Conservation (phyloP, 2,113 vertebrate genomes). For the Ochotona princeps region DNA sequence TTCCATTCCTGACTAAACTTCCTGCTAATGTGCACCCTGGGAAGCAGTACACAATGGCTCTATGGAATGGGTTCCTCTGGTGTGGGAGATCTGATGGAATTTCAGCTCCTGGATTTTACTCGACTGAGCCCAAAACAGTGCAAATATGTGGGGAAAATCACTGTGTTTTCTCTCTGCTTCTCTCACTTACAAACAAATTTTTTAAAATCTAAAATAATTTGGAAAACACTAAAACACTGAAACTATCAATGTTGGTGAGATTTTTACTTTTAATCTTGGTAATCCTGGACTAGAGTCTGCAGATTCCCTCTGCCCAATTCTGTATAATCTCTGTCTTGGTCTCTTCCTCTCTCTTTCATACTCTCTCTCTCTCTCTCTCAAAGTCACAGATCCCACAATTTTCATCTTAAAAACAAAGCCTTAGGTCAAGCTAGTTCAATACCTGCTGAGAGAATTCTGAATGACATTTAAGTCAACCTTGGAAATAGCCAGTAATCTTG, state of each 20-base stretch:
- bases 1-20: no score
- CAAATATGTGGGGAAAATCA: no score
- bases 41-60: no score
- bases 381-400: background rate
- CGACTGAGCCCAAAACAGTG: no score
- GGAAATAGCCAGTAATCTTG: constrained; percentile 65
- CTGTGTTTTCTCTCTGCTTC: no score
- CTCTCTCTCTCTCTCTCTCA: background rate
- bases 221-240: constrained; percentile 57
- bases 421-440: constrained; percentile 66
- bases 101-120: no score
- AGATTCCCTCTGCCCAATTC: background rate
- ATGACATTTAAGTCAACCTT: constrained; percentile 73
- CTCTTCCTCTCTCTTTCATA: no score
- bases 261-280: constrained; percentile 45
- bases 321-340: no score
- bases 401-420: constrained; percentile 74
- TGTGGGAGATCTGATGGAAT: no score
- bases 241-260: background rate
- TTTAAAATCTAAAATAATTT: constrained; percentile 8
- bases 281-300: background rate
- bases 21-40: no score
- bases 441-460: constrained; percentile 60
- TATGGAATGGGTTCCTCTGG: no score
- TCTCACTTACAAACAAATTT: no score